Conservation (phyloP, 1,140 invertebrate genomes). For the Phortica variegata region DNA sequence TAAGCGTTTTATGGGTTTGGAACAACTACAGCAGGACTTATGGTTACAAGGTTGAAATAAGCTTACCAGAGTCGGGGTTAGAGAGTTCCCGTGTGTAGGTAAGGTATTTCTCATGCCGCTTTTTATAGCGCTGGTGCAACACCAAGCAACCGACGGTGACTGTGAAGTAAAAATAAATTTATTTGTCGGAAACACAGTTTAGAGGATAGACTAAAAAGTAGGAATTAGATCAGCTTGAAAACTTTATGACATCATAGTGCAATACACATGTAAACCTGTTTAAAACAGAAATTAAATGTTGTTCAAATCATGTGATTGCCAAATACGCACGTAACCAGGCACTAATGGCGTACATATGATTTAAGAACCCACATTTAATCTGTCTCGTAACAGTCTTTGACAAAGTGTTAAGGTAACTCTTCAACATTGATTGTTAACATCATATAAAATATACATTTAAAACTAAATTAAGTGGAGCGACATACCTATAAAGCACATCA, state of each 20-base stretch:
- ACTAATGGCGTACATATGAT: background rate
- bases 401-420: no score
- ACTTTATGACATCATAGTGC: slow-evolving; percentile 41
- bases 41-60: background rate
- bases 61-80: slow-evolving; percentile 50
- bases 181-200: background rate
- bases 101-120: slow-evolving; percentile 60
- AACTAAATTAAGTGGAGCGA: slow-evolving; percentile 10
- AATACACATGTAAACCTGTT: slow-evolving; percentile 55
- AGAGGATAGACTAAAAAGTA: background rate
- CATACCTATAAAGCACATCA: slow-evolving; percentile 69
- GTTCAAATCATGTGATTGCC: slow-evolving; percentile 19
- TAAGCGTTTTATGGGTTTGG: no score
- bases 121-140: slow-evolving; percentile 71
- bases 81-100: slow-evolving; percentile 53
- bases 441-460: background rate
- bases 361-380: no score
- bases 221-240: slow-evolving; percentile 42
- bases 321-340: background rate
- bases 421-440: background rate
- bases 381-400: no score
- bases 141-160: slow-evolving; percentile 74
- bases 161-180: slow-evolving; percentile 42
- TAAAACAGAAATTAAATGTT: no score
- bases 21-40: no score